Percentiles rank a stretch among this genome's conserved stretches.
Evolutionary conservation across 2,797 vertebrate species (phyloP).

Genomic region (Peromyscus attwateri): DNA sequence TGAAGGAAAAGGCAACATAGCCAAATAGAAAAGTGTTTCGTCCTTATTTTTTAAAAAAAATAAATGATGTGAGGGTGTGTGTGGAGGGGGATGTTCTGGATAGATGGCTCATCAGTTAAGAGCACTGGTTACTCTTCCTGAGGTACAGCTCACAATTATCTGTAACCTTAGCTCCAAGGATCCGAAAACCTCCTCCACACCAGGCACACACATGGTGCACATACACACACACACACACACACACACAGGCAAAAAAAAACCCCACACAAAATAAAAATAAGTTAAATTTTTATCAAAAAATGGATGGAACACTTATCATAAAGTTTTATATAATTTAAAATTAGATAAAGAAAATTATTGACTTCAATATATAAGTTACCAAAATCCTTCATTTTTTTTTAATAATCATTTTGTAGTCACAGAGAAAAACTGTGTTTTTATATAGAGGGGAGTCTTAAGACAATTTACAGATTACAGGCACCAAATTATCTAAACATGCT

Average conservation of each 20-base stretch:
- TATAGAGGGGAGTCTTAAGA: slow-evolving; percentile 31
- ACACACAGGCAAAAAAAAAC: background rate
- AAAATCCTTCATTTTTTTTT: slow-evolving; percentile 29
- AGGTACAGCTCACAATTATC: background rate
- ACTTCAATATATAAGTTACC: slow-evolving; percentile 5
- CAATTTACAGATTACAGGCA: slow-evolving; percentile 52
- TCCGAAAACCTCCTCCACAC: background rate
- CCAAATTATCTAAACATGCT: slow-evolving; percentile 35
- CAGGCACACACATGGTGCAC: background rate
- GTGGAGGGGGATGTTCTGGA: too few relatives aligned
- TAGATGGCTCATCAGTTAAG: background rate
- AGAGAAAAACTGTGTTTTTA: slow-evolving; percentile 21
- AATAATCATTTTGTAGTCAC: slow-evolving; percentile 39
- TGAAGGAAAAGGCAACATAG: background rate
- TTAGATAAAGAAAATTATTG: slow-evolving; percentile 59
- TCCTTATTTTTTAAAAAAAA: slow-evolving; percentile 30
- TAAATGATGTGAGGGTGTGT: background rate
- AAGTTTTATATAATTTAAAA: slow-evolving; percentile 42
- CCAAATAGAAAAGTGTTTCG: background rate
- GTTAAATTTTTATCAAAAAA: background rate
- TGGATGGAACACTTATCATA: background rate
- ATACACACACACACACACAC: too few relatives aligned
- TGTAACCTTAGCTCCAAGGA: background rate
- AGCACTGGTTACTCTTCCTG: background rate
- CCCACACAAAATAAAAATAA: background rate